Evolutionary conservation across 2,113 vertebrate species (phyloP), one percentile per base, ranked within the genome.

Genomic region (Coptodon rendalli): DNA sequence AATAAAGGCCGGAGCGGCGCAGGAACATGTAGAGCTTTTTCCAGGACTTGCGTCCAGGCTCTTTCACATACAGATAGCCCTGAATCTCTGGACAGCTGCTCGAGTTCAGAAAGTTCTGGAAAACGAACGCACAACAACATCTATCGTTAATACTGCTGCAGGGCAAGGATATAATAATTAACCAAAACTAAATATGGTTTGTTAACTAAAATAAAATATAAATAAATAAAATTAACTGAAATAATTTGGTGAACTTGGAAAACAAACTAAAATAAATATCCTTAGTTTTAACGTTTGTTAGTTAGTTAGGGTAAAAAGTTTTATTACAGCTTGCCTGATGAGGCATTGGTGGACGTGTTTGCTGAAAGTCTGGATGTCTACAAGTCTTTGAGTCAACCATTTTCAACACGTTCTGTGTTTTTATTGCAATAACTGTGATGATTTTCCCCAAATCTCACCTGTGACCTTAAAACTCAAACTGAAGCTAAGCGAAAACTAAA

Each of bases 71-170:
- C 92, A 99, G 94, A 93, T 96, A 98, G 34, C 98, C 99, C 96
- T 99, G 99, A 89, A 99, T 98, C 96, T 99, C 99, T 90, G 98
- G 98, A 92, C 97, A 99, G 92, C 98, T 98, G 95, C 97, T 99
- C 59, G 98, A 96, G 96, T 98, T 99, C 86, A 99, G 95, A 91
- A 99, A 98, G 92, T 98, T 99, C 99, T 99, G 96, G 19, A 84
- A 57, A 87, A 54, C 1, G 12, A 11, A 83, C 19, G 80, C 16
- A 48, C 22, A 81, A 38, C 38, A 66, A 8, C 24, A 56, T 63
- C 17, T 31, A 63, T 22, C 5, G 1, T 54, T 22, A 31, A 56
- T 24, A 40, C 2, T 48, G 76, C 13, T 40, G n/a, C 16, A 82
- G 11, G 4, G 19, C 24, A 80, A 82, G 10, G 34, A 68, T 68